phyloP scores from a whole-genome alignment of 2,113 vertebrate genomes.

The Peucedramus taeniatus region DNA sequence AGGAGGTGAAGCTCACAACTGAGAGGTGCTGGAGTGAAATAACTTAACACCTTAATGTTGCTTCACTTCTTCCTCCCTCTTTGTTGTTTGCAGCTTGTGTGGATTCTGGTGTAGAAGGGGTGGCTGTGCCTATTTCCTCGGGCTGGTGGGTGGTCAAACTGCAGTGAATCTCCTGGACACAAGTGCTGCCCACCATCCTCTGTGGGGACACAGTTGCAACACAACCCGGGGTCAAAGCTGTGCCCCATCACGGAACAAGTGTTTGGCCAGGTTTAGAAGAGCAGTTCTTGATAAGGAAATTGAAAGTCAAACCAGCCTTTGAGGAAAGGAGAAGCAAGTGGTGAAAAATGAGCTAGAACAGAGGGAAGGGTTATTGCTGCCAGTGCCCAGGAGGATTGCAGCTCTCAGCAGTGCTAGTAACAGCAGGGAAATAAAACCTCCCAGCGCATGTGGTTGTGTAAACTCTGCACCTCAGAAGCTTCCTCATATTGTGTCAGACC shows the following conservation, averaged over 20 bases:
- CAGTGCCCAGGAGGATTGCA: not conserved
- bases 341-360: not conserved
- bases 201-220: not conserved
- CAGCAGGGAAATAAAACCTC: not conserved
- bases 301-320: not conserved
- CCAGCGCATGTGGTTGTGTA: rapidly evolving
- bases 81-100: not conserved
- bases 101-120: not conserved
- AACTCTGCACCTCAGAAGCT: not conserved
- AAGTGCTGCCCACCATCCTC: rapidly evolving
- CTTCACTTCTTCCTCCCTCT: not conserved
- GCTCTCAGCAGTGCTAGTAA: not conserved
- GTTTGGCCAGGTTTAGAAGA: not conserved
- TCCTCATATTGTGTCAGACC: not conserved
- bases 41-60: not conserved
- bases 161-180: not conserved
- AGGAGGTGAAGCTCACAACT: not conserved
- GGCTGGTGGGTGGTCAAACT: not conserved
- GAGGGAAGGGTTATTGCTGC: not conserved
- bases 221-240: rapidly evolving
- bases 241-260: rapidly evolving
- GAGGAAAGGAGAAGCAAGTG: not conserved
- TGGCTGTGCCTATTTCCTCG: not conserved
- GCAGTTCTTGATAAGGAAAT: not conserved
- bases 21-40: not conserved